These are phyloP conservation scores for Glaucidium brasilianum DNA, from an alignment of 2,113 vertebrate species.

Conservation along the genomic window DNA sequence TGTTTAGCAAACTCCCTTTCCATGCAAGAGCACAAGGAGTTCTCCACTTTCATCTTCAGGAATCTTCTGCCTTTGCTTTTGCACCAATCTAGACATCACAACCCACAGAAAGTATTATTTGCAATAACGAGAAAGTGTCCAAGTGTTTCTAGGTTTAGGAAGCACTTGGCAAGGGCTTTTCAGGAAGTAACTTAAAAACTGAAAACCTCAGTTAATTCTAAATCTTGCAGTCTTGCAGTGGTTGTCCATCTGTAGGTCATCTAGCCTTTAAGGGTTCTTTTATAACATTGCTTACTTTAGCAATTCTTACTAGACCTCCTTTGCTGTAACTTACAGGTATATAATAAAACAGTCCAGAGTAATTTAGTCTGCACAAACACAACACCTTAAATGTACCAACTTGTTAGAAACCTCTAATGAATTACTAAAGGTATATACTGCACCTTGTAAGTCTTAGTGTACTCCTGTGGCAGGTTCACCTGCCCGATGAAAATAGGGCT, in stretches of 20 bases:
- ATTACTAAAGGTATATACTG: not conserved
- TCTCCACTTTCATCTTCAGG: not conserved
- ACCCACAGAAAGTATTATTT: not conserved
- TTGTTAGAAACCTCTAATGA: not conserved
- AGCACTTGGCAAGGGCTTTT: not conserved
- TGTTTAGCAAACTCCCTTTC: not conserved
- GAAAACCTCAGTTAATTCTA: not conserved
- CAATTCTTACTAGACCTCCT: not conserved
- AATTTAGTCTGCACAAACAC: not conserved
- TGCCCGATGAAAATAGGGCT: too few relatives aligned
- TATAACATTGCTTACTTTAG: not conserved
- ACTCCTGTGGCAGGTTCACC: not conserved
- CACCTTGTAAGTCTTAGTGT: not conserved
- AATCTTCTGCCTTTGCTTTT: not conserved
- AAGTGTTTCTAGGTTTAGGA: not conserved
- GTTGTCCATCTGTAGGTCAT: not conserved
- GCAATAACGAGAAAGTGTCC: not conserved
- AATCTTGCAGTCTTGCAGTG: not conserved
- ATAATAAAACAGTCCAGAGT: not conserved
- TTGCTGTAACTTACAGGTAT: not conserved
- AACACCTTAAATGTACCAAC: not conserved
- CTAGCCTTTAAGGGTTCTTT: not conserved
- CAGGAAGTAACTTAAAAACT: not conserved
- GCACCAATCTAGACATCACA: not conserved
- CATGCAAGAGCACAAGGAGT: accelerated